Evolutionary conservation across 2,113 vertebrate species (phyloP), one percentile per base, ranked within the genome.

Genomic region (Myrmophylax atrothorax): DNA sequence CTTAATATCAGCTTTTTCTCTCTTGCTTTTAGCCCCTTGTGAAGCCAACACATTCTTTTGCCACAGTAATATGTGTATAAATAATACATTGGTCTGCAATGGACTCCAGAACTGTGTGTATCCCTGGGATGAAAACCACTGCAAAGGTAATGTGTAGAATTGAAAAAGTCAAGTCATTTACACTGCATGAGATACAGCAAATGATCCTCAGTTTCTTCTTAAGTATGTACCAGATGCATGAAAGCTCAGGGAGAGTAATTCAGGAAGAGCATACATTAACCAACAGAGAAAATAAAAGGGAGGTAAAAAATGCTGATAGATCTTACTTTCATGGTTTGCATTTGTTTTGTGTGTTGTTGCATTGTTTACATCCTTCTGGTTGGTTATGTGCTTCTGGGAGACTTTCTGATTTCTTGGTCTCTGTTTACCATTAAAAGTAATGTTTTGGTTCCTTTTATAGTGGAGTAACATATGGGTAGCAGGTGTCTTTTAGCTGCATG

Each of bases 21-120:
- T 88, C 70, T 96, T 83, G 29, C 63, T 94, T 97, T 95, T 64
- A 99, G 99, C 99, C 97, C 99, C 99, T 49, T 99, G 99, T 94
- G 99, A 99, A 96, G 98, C 99, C 78, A 99, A 99, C 84, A 97
- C 98, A 31, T 99, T 99, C 98, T 99, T 99, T 98, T 99, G 99
- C 96, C 99, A 99, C 97, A 99, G 99, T 96, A 99, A 99, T 98
- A 99, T 99, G 99, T 99, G 99, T 96, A 99, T 99, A 96, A 99
- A 99, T 97, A 99, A 99, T 94, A 99, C 99, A 1, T 97, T 99
- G 96, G 99, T 99, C 96, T 99, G 99, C 98, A 99, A 99, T 11
- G 99, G 99, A 83, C 98, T 99, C 79, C 99, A 99, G 98, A 99
- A 99, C 96, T 99, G 99, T 89, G 99, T 99, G 59, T 99, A 99